These are phyloP conservation scores for Emydura subglobosa DNA, from an alignment of 2,113 vertebrate genomes.

Conservation along the genomic window DNA sequence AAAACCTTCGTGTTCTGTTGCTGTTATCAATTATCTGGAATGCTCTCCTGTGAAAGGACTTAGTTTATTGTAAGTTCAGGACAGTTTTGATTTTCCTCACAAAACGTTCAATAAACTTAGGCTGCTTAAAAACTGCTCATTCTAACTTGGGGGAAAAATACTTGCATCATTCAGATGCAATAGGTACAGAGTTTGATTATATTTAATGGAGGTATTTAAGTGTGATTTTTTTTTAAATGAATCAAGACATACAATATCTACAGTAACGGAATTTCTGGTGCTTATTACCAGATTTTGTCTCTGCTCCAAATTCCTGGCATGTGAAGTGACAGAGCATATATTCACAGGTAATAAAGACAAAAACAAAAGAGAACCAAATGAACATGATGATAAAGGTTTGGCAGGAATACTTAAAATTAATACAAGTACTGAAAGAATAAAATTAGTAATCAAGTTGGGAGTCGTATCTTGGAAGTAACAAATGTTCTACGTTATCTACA, in stretches of 20 bases:
- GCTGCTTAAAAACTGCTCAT: neutral
- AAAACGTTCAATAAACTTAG: neutral
- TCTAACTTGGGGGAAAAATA: neutral
- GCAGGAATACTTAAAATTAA: constrained; percentile 12
- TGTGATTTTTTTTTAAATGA: neutral
- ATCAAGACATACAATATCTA: neutral
- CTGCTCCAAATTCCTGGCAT: neutral
- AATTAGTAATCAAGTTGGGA: constrained; percentile 35
- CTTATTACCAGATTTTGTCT: constrained; percentile 4
- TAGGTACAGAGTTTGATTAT: neutral
- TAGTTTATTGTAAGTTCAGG: neutral
- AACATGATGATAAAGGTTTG: neutral
- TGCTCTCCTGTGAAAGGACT: neutral
- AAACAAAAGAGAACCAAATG: neutral
- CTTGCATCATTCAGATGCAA: neutral
- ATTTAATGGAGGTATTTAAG: neutral
- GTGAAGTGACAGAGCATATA: neutral
- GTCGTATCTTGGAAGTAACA: neutral
- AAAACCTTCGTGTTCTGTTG: constrained; percentile 7
- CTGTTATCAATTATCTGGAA: neutral
- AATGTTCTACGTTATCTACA: constrained; percentile 26
- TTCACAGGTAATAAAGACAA: neutral
- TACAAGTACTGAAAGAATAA: neutral
- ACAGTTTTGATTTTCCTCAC: neutral
- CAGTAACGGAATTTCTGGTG: neutral